These are phyloP conservation scores for Chironomus riparius DNA, from an alignment of 2,888 invertebrate genomes.

Conservation along the genomic window DNA sequence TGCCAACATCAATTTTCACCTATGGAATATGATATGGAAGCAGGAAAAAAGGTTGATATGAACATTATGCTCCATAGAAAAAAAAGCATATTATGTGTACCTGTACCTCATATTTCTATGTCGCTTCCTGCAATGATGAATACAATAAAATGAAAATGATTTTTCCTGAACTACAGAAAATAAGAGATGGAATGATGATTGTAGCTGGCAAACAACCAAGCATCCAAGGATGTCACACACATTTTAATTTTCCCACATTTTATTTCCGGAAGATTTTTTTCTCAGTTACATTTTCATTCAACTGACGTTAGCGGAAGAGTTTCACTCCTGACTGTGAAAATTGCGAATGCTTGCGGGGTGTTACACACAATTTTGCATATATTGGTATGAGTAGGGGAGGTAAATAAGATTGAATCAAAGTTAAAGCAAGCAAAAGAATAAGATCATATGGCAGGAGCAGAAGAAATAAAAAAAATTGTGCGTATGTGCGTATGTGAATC, in stretches of 20 bases:
- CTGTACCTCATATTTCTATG: too few relatives aligned
- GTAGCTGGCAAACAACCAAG: background rate
- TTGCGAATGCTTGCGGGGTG: background rate
- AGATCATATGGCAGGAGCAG: conserved; percentile 3
- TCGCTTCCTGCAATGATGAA: background rate
- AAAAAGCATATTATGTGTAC: too few relatives aligned
- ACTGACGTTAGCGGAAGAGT: background rate
- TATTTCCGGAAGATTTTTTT: background rate
- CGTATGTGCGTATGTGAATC: conserved; percentile 7
- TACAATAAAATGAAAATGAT: background rate
- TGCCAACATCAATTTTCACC: background rate
- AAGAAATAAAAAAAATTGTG: background rate
- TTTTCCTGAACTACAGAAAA: background rate
- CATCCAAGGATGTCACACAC: conserved; percentile 12
- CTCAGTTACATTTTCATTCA: background rate
- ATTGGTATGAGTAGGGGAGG: background rate
- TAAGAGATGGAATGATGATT: background rate
- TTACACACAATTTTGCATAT: background rate
- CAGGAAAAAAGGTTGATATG: background rate
- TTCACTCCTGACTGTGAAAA: background rate
- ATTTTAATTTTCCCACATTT: conserved; percentile 24
- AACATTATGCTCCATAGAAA: too few relatives aligned
- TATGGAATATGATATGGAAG: background rate
- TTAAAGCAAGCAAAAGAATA: background rate
- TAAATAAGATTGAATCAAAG: background rate